Evolutionary conservation across 2,797 vertebrate genomes (phyloP).

Genomic region (Orestias chungarensis): DNA sequence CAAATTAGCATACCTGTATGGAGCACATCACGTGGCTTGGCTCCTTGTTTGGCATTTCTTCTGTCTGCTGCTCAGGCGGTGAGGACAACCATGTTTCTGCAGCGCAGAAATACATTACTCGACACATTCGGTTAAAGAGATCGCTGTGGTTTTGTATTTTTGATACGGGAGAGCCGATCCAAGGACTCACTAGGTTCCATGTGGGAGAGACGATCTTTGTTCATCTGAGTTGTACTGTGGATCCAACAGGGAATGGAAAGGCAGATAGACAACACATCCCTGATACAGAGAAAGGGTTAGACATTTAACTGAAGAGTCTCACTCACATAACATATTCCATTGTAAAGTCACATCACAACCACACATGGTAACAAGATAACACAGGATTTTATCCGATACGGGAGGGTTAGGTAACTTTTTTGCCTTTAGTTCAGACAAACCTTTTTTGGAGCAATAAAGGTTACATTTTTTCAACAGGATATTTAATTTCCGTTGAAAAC

Average conservation of each 20-base stretch:
- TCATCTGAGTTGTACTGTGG: slow-evolving; percentile 41
- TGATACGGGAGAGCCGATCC: background rate
- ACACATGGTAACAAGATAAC: background rate
- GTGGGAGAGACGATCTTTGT: slow-evolving; percentile 39
- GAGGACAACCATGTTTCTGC: slow-evolving; percentile 77
- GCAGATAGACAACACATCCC: slow-evolving; percentile 70
- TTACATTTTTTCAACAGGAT: too few relatives aligned
- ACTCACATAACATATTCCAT: background rate
- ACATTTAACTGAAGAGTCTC: background rate
- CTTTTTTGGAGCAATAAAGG: too few relatives aligned
- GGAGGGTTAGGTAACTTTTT: too few relatives aligned
- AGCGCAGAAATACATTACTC: slow-evolving; percentile 13
- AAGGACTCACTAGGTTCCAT: slow-evolving; percentile 68
- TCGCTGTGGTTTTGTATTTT: background rate
- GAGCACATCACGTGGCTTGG: slow-evolving; percentile 73
- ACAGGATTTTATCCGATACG: background rate
- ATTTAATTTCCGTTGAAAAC: too few relatives aligned
- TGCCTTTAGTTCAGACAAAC: too few relatives aligned
- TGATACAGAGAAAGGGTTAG: slow-evolving; percentile 22
- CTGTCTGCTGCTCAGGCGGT: slow-evolving; percentile 38
- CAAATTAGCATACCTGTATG: slow-evolving; percentile 74
- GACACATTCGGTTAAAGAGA: background rate
- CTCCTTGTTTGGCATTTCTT: slow-evolving; percentile 53
- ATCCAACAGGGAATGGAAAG: slow-evolving; percentile 71
- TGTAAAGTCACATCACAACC: background rate